A percentile compares a stretch with the other conserved stretches of the same genome.
Evolutionary conservation across 2,113 vertebrate species (phyloP).

Genomic region (Gobiocypris rarus): DNA sequence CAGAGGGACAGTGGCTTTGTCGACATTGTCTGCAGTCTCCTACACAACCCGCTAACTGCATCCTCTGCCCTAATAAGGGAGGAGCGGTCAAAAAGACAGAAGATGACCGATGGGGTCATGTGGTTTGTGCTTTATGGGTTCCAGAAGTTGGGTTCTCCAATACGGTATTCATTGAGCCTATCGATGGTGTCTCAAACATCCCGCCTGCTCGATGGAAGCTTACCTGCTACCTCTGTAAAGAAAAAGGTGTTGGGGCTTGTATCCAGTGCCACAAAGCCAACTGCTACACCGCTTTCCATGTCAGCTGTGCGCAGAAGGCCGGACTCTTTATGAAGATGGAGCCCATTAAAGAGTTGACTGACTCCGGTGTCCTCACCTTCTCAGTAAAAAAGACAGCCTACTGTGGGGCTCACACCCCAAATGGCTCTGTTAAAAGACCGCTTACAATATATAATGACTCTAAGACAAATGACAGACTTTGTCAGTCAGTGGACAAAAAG

Average conservation of each 20-base stretch:
- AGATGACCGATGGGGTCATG: slow-evolving; percentile 96
- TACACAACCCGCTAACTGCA: slow-evolving; percentile 84
- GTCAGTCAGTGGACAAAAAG: slow-evolving; percentile 79
- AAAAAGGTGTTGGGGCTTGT: slow-evolving; percentile 94
- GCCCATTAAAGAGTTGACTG: slow-evolving; percentile 84
- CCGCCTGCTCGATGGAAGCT: slow-evolving; percentile 96
- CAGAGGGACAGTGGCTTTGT: slow-evolving; percentile 97
- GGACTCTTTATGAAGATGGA: slow-evolving; percentile 99
- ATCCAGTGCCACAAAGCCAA: slow-evolving; percentile 99
- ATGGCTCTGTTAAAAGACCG: slow-evolving; percentile 85
- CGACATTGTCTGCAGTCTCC: slow-evolving; percentile 93
- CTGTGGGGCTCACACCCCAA: slow-evolving; percentile 92
- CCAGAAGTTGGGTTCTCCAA: slow-evolving; percentile 98
- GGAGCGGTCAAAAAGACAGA: slow-evolving; percentile 97
- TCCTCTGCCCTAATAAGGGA: slow-evolving; percentile 94
- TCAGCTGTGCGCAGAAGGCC: slow-evolving; percentile 92
- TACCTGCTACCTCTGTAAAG: slow-evolving; percentile 98
- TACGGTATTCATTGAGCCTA: slow-evolving; percentile 96
- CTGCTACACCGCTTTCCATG: slow-evolving; percentile 98
- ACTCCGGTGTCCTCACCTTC: slow-evolving; percentile 79
- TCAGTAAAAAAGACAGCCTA: slow-evolving; percentile 97
- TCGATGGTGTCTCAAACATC: slow-evolving; percentile 93
- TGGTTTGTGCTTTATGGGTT: slow-evolving; percentile 97
- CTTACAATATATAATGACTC: slow-evolving; percentile 88
- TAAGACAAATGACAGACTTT: slow-evolving; percentile 87